Evolutionary conservation across 2,797 vertebrate genomes (phyloP).

Genomic region (Uromys caudimaculatus): DNA sequence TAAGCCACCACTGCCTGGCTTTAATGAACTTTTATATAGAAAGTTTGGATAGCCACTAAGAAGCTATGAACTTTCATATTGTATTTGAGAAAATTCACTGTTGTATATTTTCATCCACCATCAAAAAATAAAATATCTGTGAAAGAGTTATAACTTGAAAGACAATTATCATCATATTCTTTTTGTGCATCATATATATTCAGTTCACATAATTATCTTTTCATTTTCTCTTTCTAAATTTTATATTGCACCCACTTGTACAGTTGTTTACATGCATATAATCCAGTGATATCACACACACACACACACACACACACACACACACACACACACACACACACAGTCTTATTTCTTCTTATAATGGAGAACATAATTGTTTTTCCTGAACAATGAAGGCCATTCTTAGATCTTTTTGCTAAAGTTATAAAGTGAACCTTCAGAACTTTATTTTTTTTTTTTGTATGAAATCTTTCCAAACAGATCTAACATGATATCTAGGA

Average conservation of each 20-base stretch:
- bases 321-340: neutral
- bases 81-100: neutral
- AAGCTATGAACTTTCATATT: neutral
- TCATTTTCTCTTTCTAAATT: neutral
- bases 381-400: neutral
- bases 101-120: neutral
- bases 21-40: neutral
- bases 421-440: neutral
- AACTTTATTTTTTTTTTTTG: neutral
- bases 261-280: neutral
- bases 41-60: neutral
- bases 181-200: neutral
- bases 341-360: neutral
- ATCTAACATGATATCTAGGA: neutral
- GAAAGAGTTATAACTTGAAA: neutral
- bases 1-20: too few relatives aligned
- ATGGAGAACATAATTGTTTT: neutral
- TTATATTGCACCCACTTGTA: neutral
- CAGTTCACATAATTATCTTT: neutral
- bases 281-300: neutral
- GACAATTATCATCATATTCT: too few relatives aligned
- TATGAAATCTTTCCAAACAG: neutral
- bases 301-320: too few relatives aligned
- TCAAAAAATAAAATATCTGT: neutral
- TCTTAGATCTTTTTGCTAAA: neutral